Evolutionary conservation across 1,140 invertebrate genomes (phyloP).

Genomic region (Papilio polytes): DNA sequence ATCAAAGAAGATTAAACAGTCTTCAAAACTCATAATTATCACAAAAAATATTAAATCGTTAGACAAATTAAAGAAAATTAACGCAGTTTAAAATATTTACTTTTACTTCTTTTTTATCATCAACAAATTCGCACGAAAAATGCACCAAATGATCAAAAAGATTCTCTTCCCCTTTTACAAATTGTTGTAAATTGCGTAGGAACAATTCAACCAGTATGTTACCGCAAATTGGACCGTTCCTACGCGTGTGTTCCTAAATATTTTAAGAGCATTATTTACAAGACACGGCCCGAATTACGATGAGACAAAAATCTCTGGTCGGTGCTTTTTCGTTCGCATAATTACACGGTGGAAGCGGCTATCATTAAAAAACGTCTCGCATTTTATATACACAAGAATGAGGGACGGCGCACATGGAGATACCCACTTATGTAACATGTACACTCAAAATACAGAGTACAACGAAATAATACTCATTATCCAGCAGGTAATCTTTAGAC

Average conservation of each 20-base stretch:
- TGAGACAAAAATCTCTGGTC: conserved; percentile 62
- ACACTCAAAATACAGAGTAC: neutral
- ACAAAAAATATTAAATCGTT: too few relatives aligned
- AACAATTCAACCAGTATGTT: neutral
- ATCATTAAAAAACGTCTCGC: conserved; percentile 67
- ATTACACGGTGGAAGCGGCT: conserved; percentile 61
- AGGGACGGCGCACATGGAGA: conserved; percentile 43
- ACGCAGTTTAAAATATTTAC: too few relatives aligned
- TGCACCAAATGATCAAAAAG: neutral
- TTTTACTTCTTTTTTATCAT: too few relatives aligned
- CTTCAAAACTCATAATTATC: too few relatives aligned
- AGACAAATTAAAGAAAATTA: too few relatives aligned
- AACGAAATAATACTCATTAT: neutral
- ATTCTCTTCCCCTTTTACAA: neutral
- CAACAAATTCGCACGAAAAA: too few relatives aligned
- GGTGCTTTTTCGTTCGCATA: conserved; percentile 62
- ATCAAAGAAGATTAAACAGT: too few relatives aligned
- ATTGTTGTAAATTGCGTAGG: neutral
- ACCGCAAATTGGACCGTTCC: conserved; percentile 10
- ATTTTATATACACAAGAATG: conserved; percentile 59
- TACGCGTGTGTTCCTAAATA: conserved; percentile 36
- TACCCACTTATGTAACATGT: neutral
- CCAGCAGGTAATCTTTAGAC: neutral
- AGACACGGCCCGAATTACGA: conserved; percentile 61
- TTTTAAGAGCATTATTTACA: conserved; percentile 57